Evolutionary conservation across 2,888 invertebrate species (phyloP).

Genomic region (Athrips mouffetella): DNA sequence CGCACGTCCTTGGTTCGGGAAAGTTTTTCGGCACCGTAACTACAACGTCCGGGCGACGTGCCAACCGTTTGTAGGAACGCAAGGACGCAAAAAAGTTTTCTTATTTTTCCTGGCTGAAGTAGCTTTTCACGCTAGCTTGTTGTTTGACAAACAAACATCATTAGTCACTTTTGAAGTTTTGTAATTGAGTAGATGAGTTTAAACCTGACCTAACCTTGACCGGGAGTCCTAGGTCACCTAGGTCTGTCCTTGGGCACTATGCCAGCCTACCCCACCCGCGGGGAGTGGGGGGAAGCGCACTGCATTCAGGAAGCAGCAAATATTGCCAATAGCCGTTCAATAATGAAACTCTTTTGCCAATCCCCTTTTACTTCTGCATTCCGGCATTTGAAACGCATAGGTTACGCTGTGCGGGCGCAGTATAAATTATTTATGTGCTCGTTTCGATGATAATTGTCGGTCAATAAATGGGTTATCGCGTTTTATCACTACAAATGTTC

Average conservation of each 20-base stretch:
- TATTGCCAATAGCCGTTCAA: slow-evolving; percentile 51
- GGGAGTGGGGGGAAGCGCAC: slow-evolving; percentile 30
- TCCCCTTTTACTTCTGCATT: slow-evolving; percentile 30
- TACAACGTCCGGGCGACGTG: slow-evolving; percentile 9
- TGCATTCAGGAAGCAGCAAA: slow-evolving; percentile 48
- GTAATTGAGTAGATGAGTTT: slow-evolving; percentile 4
- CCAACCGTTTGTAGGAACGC: slow-evolving; percentile 14
- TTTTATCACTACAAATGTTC: slow-evolving; percentile 1
- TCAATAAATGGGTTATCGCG: not conserved
- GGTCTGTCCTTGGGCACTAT: slow-evolving; percentile 60
- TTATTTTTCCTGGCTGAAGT: slow-evolving; percentile 5
- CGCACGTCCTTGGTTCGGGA: slow-evolving; percentile 12
- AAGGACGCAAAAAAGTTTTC: slow-evolving; percentile 12
- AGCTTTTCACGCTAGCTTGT: not conserved
- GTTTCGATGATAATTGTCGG: not conserved
- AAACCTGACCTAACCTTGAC: slow-evolving; percentile 55
- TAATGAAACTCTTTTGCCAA: slow-evolving; percentile 34
- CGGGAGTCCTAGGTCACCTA: slow-evolving; percentile 60
- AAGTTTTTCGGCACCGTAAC: not conserved
- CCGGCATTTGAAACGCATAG: slow-evolving; percentile 15
- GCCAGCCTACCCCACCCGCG: slow-evolving; percentile 42
- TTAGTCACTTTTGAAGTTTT: slow-evolving; percentile 1
- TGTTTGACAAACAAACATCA: not conserved
- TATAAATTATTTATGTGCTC: slow-evolving; percentile 6
- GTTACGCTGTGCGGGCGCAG: slow-evolving; percentile 4